Evolutionary conservation across 1,140 invertebrate genomes (phyloP).

Genomic region (Thalassaphorura encarpata): DNA sequence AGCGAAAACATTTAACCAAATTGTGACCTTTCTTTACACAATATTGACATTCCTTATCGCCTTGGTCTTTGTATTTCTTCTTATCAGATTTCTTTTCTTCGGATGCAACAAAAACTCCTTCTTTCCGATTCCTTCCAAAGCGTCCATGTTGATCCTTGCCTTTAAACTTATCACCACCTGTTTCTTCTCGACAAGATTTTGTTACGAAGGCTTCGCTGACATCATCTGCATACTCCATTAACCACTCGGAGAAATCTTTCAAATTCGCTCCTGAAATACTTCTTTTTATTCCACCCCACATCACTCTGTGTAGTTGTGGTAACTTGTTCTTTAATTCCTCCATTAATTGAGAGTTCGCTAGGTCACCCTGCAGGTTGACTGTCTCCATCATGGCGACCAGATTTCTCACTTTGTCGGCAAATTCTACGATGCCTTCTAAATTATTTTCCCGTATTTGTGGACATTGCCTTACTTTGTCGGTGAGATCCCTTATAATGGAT

Average conservation of each 20-base stretch:
- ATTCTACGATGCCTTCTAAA: background rate
- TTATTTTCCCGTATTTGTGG: background rate
- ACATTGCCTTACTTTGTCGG: background rate
- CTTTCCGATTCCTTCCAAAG: background rate
- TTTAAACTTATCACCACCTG: too few species aligned
- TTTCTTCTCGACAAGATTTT: too few species aligned
- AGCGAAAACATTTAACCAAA: background rate
- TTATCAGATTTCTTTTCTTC: background rate
- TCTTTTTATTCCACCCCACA: background rate
- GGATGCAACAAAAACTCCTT: background rate
- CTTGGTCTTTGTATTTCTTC: background rate
- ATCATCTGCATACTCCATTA: too few species aligned
- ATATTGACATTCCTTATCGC: background rate
- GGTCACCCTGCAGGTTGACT: background rate
- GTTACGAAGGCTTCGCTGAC: too few species aligned
- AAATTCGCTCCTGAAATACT: background rate
- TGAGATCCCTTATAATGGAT: background rate
- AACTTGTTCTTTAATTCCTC: slow-evolving; percentile 10
- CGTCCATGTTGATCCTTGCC: too few species aligned
- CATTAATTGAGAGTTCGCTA: slow-evolving; percentile 3
- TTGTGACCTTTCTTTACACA: background rate
- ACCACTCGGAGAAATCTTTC: background rate
- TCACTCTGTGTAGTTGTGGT: background rate
- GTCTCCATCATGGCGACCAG: background rate
- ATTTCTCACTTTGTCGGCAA: slow-evolving; percentile 3